Evolutionary conservation across 2,113 vertebrate genomes (phyloP).

Genomic region (Scatophagus argus): DNA sequence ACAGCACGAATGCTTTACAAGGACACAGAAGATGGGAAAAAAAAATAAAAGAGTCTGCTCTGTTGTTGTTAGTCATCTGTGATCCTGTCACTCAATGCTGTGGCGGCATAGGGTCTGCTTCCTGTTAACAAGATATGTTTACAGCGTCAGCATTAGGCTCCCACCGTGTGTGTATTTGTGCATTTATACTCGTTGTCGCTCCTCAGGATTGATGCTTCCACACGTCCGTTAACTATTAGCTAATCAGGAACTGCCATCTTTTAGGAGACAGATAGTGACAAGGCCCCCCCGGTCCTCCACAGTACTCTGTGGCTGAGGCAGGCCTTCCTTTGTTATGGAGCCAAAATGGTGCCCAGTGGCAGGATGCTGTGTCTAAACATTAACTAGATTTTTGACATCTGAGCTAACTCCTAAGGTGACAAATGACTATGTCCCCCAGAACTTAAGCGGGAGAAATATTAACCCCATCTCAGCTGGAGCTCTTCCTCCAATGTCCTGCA

Average conservation of each 20-base stretch:
- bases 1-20: slow-evolving; percentile 45
- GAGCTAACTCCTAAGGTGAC: slow-evolving; percentile 48
- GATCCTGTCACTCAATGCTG: slow-evolving; percentile 76
- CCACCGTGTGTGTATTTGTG: slow-evolving; percentile 74
- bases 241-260: slow-evolving; percentile 59
- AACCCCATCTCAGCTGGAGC: slow-evolving; percentile 73
- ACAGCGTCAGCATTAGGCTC: slow-evolving; percentile 79
- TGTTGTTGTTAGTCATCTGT: slow-evolving; percentile 72
- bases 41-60: slow-evolving; percentile 29
- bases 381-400: slow-evolving; percentile 72
- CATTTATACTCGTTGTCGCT: slow-evolving; percentile 68
- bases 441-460: slow-evolving; percentile 71
- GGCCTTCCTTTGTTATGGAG: slow-evolving; percentile 73
- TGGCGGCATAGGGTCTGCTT: slow-evolving; percentile 75
- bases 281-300: slow-evolving; percentile 46
- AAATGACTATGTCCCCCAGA: slow-evolving; percentile 53
- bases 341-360: slow-evolving; percentile 65
- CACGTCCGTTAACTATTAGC: slow-evolving; percentile 79
- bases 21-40: slow-evolving; percentile 25
- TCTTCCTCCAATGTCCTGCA: slow-evolving; percentile 69
- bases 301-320: slow-evolving; percentile 61
- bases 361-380: slow-evolving; percentile 82
- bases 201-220: slow-evolving; percentile 73
- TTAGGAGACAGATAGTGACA: slow-evolving; percentile 60
- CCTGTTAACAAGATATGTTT: slow-evolving; percentile 82